phyloP scores from a whole-genome alignment of 2,797 vertebrate genomes.

The Australoheros facetus region DNA sequence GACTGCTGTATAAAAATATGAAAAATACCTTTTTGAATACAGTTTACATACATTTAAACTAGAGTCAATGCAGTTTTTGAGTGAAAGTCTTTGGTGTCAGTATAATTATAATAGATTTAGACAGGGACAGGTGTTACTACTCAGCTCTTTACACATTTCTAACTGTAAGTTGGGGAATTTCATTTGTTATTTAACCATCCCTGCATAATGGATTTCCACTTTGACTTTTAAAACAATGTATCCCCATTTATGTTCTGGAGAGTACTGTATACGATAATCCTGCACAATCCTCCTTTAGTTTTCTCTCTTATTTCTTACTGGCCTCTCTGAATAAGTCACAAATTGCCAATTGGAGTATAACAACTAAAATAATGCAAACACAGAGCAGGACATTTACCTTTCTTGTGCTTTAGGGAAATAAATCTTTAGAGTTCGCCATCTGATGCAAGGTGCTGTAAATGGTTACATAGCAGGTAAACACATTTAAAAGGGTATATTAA shows the following conservation, averaged over 20 bases:
- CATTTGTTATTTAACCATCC: neutral
- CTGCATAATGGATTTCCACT: neutral
- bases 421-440: neutral
- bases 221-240: conserved; percentile 13
- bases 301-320: conserved; percentile 10
- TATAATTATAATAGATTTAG: neutral
- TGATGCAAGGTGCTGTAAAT: neutral
- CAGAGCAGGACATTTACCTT: neutral
- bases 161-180: conserved; percentile 6
- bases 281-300: conserved; percentile 14
- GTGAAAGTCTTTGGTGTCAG: neutral
- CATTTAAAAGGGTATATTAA: neutral
- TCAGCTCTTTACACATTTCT: conserved; percentile 5
- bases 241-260: conserved; percentile 3
- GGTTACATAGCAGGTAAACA: neutral
- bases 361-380: neutral
- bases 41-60: neutral
- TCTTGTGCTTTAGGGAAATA: conserved; percentile 1
- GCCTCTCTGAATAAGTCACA: conserved; percentile 18
- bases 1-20: neutral
- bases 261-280: neutral
- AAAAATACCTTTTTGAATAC: neutral
- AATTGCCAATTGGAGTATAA: conserved; percentile 15
- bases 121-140: neutral
- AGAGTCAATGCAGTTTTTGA: neutral